phyloP scores from a whole-genome alignment of 2,113 vertebrate species.

The Phoxinus phoxinus region DNA sequence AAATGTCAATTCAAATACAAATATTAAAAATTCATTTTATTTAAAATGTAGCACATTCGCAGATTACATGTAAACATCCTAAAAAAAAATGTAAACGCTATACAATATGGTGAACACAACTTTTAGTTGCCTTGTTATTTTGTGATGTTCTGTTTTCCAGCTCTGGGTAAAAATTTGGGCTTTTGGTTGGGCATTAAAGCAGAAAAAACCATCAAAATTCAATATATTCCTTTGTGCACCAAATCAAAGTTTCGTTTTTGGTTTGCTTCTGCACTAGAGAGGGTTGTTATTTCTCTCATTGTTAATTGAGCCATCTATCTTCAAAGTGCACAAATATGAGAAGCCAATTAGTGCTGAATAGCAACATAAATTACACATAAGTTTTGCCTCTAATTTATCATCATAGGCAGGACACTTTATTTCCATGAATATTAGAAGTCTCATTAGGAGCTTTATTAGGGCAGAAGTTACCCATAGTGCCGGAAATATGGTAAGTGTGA shows the following conservation, averaged over 20 bases:
- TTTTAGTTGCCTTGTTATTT: neutral
- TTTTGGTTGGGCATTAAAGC: conserved; percentile 3
- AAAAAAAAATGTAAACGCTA: neutral
- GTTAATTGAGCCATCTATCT: conserved; percentile 44
- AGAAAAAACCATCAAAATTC: neutral
- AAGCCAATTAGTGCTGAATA: conserved; percentile 45
- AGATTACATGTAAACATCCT: neutral
- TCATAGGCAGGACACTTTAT: conserved; percentile 17
- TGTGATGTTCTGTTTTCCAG: neutral
- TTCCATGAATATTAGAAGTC: conserved; percentile 37
- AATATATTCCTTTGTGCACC: neutral
- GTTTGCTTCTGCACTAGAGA: conserved; percentile 9
- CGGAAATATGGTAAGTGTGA: neutral
- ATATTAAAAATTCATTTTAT: too few species aligned
- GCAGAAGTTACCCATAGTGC: neutral
- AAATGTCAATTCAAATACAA: too few species aligned
- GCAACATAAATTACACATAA: conserved; percentile 44
- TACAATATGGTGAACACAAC: neutral
- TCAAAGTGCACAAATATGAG: conserved; percentile 35
- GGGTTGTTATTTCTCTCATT: conserved; percentile 21
- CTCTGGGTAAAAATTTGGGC: too few species aligned
- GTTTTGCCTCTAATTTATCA: conserved; percentile 50
- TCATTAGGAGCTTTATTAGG: conserved; percentile 20
- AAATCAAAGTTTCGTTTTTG: conserved; percentile 10
- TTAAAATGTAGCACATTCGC: neutral